Evolutionary conservation across 2,113 vertebrate genomes (phyloP).

Genomic region (Charina bottae): DNA sequence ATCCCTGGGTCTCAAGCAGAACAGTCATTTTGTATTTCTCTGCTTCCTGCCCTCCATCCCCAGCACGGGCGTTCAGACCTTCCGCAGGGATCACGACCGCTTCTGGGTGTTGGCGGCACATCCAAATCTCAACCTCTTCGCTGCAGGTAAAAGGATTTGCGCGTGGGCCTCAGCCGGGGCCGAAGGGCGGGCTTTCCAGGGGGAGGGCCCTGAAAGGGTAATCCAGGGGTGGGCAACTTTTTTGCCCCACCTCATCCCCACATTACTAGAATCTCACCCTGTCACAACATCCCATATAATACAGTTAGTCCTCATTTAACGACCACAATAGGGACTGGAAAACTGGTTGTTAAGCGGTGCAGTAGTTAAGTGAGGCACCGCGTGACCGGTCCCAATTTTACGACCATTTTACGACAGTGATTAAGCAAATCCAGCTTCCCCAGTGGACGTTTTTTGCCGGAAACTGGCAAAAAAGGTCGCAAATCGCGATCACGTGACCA

Average conservation of each 20-base stretch:
- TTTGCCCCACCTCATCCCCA: neutral
- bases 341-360: no score
- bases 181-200: neutral
- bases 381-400: no score
- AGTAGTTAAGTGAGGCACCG: no score
- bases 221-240: neutral
- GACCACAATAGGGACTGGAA: no score
- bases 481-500: neutral
- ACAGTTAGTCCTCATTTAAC: no score
- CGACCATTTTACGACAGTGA: no score
- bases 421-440: no score
- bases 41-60: neutral
- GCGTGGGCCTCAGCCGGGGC: neutral
- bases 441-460: neutral
- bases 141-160: conserved; percentile 81
- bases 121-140: conserved; percentile 97
- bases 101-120: conserved; percentile 98
- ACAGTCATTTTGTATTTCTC: neutral
- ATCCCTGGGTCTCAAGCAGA: neutral
- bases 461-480: neutral
- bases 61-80: conserved; percentile 94
- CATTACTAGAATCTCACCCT: neutral
- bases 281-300: no score
- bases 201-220: neutral
- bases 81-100: conserved; percentile 93